These are phyloP conservation scores for Pseudomyrmex dendroicus DNA, from an alignment of 1,140 invertebrate genomes.

Conservation along the genomic window DNA sequence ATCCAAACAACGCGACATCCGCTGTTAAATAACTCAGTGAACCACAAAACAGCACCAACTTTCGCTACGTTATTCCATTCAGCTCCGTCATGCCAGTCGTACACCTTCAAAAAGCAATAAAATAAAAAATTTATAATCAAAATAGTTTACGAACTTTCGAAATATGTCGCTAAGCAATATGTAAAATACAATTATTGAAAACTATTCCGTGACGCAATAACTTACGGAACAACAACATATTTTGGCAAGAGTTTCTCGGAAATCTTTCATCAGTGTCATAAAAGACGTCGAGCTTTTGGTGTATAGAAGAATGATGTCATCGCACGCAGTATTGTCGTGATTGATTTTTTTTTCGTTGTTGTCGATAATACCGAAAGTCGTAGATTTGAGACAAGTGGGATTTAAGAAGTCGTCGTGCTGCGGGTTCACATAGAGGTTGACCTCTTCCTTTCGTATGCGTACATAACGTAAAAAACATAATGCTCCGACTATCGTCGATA, in stretches of 20 bases:
- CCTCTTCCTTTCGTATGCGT: background rate
- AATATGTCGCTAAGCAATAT: background rate
- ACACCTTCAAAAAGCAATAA: slow-evolving; percentile 65
- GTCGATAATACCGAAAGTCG: background rate
- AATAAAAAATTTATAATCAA: background rate
- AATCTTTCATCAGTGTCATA: slow-evolving; percentile 75
- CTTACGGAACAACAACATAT: slow-evolving; percentile 72
- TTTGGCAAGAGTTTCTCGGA: slow-evolving; percentile 69
- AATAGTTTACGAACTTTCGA: too few species aligned
- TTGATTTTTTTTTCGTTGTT: background rate
- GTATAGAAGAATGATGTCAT: slow-evolving; percentile 75
- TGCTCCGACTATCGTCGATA: slow-evolving; percentile 15
- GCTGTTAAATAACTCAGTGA: slow-evolving; percentile 68
- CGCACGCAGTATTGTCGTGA: slow-evolving; percentile 9
- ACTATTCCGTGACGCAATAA: background rate
- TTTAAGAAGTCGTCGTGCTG: background rate
- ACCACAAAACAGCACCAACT: slow-evolving; percentile 75
- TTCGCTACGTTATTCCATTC: slow-evolving; percentile 76
- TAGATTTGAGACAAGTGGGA: background rate
- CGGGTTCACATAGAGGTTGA: slow-evolving; percentile 6
- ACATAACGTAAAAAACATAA: slow-evolving; percentile 31
- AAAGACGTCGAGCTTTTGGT: slow-evolving; percentile 70
- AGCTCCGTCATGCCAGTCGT: slow-evolving; percentile 75
- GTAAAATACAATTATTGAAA: slow-evolving; percentile 4
- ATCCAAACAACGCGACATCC: slow-evolving; percentile 74